phyloP scores from a whole-genome alignment of 2,113 vertebrate species.

The Stictonetta naevosa region DNA sequence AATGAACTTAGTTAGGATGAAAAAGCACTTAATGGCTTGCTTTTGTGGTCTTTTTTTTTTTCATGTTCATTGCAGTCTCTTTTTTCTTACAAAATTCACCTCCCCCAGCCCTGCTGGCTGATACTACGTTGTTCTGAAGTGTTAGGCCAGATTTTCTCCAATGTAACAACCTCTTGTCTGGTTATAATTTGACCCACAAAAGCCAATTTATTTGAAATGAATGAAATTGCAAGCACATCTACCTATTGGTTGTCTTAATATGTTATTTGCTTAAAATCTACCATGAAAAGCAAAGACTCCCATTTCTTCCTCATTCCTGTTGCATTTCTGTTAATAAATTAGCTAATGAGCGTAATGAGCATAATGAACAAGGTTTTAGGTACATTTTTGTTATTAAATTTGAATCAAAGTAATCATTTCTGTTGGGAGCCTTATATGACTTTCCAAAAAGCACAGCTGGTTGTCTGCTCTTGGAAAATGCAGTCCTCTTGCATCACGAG shows the following conservation, averaged over 20 bases:
- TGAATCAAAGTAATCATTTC: neutral
- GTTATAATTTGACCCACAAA: neutral
- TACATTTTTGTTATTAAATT: neutral
- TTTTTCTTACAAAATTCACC: conserved; percentile 9
- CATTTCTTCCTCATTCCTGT: neutral
- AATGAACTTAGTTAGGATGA: conserved; percentile 65
- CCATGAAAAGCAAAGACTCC: neutral
- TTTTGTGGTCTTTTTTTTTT: neutral
- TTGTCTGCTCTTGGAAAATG: neutral
- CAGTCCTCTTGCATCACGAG: neutral
- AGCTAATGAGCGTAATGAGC: neutral
- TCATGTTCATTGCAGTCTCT: neutral
- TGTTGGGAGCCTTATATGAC: neutral
- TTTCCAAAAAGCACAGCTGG: neutral
- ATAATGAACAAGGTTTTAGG: neutral
- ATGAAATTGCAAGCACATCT: neutral
- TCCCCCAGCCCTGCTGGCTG: neutral
- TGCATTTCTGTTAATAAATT: neutral
- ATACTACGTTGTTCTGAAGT: neutral
- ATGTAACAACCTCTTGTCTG: neutral
- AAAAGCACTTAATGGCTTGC: conserved; percentile 47
- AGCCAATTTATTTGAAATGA: neutral
- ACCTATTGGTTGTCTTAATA: neutral
- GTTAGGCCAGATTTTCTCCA: neutral
- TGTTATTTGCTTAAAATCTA: neutral